Evolutionary conservation across 92 coral and sea anemone genomes (phyloP), one percentile per base, ranked within the genome.

Genomic region (Isaurus tuberculatus): DNA sequence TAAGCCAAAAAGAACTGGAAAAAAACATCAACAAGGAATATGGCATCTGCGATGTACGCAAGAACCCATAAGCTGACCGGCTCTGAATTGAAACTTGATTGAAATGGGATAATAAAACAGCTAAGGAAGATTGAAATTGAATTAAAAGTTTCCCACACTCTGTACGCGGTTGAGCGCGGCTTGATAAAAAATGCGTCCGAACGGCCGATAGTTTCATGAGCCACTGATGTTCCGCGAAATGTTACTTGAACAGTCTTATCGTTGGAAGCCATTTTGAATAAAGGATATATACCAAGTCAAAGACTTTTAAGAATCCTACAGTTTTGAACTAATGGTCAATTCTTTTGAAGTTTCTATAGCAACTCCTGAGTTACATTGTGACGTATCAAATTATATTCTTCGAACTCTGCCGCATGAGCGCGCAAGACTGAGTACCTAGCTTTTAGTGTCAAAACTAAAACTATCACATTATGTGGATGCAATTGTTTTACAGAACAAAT

Each of bases 1-100:
- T n/a, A 93, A 8, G 94, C 97, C 60, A 93, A 79, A 75, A 65
- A 85, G 67, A 93, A 93, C 33, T 70, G 84, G 9, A 91, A 68
- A 85, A 86, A 23, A 25, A 91, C 72, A 65, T 93, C 97, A 60
- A 71, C 31, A 69, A 93, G 65, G 85, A 88, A 93, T 8, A 89
- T 32, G 6, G 84, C 91, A 55, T 93, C 97, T 36, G 72, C 43
- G 26, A 91, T 20, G 81, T 93, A 93, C 8, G 80, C 79, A 22
- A 84, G 80, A 70, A 81, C 81, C 97, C 97, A 93, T 29, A 93
- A 71, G 0, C 14, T 17, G 5, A 14, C 22, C 1, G 42, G 2
- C 29, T 85, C 29, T 32, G 97, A 89, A 72, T 93, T 73, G 77
- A 91, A 91, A 72, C 92, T 75, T 43, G 94, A 94, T 89, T 93